Percentiles rank a stretch among this genome's conserved stretches.
These are phyloP conservation scores for Orthosia cruda DNA, from an alignment of 2,888 invertebrate species.

Conservation along the genomic window DNA sequence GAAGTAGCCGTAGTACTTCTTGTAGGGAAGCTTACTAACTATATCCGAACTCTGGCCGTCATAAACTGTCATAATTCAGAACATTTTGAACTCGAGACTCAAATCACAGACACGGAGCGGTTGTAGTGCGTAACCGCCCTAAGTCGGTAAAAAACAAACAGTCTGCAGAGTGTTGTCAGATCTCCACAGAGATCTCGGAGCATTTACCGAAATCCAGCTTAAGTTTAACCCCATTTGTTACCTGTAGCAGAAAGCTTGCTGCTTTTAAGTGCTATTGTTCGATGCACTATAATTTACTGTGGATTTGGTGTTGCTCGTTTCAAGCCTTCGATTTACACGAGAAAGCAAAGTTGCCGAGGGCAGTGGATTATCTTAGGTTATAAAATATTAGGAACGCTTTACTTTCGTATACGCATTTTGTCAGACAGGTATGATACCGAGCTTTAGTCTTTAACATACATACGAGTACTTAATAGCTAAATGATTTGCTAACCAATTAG, in stretches of 20 bases:
- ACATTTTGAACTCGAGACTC: too few relatives aligned
- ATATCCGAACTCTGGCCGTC: too few relatives aligned
- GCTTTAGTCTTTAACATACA: neutral
- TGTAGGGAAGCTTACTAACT: too few relatives aligned
- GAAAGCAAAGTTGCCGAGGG: slow-evolving; percentile 10
- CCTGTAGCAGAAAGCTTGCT: neutral
- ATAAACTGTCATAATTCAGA: too few relatives aligned
- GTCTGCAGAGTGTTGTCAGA: neutral
- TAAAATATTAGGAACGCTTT: slow-evolving; percentile 16
- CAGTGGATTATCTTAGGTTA: neutral
- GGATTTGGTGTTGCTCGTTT: slow-evolving; percentile 13
- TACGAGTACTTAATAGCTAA: neutral
- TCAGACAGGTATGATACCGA: neutral
- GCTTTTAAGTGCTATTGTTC: slow-evolving; percentile 6
- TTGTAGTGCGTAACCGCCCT: too few relatives aligned
- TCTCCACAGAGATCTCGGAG: neutral
- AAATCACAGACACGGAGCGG: too few relatives aligned
- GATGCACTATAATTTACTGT: slow-evolving; percentile 1
- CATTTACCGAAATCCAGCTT: slow-evolving; percentile 1
- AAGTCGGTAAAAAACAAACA: neutral
- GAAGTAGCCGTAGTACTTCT: too few relatives aligned
- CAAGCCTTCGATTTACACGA: slow-evolving; percentile 7
- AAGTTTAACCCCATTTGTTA: slow-evolving; percentile 27
- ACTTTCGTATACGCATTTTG: neutral
- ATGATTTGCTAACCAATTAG: neutral